Base-by-base conservation (phyloP, 2,113 vertebrate genomes). In the Mesoclemmys tuberculata region DNA sequence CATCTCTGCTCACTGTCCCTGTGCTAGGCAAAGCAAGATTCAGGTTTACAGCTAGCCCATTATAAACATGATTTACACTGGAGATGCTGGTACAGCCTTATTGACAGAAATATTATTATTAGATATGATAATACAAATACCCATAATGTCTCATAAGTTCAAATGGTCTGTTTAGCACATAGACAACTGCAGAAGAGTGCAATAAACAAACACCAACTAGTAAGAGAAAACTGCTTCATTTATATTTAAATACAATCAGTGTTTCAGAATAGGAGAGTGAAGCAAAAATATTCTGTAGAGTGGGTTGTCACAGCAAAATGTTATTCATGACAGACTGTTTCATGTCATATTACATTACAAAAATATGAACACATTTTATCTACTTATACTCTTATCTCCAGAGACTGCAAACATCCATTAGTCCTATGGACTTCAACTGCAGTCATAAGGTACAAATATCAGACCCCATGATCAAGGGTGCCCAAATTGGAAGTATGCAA, bases 231-330 rank as follows among this genome's bases (percentile, higher is more conserved):
- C 58, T 74, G 3, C n/a, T 94, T 93, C 46, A 74, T 90, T 89
- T 61, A 93, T 84, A 93, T 74, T 89, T 95, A 84, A 88, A 88
- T 78, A 49, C 94, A 78, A 95, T 92, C 92, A 96, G 82, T 89
- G 81, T 41, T 64, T 41, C 93, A 95, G 83, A 95, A 96, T 96
- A 91, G 58, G 14, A 87, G 96, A 97, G 83, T 88, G 89, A 94
- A 75, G 10, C 22, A 92, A 96, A 93, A 27, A 58, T 89, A 85
- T 90, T 96, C 80, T 0, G 1, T 78, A 88, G 52, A 78, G 51
- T n/a, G 74, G 75, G 31, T 27, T 91, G 87, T n/a, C 75, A 80
- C 9, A 81, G 89, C 85, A 96, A 97, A 97, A 94, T 92, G 90
- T 46, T 58, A 77, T 92, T 96, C 77, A 49, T 80, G 80, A 75